Evolutionary conservation across 2,797 vertebrate species (phyloP).

Genomic region (Novumbra hubbsi): DNA sequence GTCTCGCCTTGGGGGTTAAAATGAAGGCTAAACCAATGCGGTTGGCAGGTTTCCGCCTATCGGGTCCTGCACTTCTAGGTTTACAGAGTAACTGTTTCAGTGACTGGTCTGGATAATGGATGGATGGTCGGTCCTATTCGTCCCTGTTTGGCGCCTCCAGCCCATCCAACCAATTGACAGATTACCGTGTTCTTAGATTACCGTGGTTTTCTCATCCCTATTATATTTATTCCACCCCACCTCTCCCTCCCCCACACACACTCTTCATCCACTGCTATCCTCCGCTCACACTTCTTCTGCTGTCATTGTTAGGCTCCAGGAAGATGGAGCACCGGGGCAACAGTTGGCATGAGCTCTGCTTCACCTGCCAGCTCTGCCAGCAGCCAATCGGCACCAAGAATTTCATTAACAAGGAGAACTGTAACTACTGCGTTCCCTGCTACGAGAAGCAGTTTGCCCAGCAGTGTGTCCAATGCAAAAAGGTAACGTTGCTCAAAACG

Average conservation of each 20-base stretch:
- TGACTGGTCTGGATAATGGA: neutral
- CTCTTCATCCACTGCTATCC: neutral
- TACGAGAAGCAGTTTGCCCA: conserved; percentile 92
- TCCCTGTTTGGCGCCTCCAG: neutral
- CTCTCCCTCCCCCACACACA: neutral
- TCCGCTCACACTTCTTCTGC: neutral
- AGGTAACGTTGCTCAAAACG: conserved; percentile 67
- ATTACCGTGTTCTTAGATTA: neutral
- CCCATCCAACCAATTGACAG: neutral
- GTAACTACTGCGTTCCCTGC: conserved; percentile 89
- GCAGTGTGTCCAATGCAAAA: conserved; percentile 90
- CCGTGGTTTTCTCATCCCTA: neutral
- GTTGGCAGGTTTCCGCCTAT: neutral
- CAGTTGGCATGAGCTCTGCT: conserved; percentile 95
- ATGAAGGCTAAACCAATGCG: neutral
- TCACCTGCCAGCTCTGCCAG: conserved; percentile 86
- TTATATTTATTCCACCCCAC: neutral
- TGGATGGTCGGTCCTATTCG: neutral
- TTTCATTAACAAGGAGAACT: conserved; percentile 87
- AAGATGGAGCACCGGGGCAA: conserved; percentile 95
- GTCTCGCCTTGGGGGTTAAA: neutral
- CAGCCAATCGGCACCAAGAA: conserved; percentile 91
- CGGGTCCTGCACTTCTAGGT: neutral
- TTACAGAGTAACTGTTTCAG: neutral
- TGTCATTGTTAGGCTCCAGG: conserved; percentile 79